Evolutionary conservation across 2,113 vertebrate species (phyloP).

Genomic region (Alethe castanea): DNA sequence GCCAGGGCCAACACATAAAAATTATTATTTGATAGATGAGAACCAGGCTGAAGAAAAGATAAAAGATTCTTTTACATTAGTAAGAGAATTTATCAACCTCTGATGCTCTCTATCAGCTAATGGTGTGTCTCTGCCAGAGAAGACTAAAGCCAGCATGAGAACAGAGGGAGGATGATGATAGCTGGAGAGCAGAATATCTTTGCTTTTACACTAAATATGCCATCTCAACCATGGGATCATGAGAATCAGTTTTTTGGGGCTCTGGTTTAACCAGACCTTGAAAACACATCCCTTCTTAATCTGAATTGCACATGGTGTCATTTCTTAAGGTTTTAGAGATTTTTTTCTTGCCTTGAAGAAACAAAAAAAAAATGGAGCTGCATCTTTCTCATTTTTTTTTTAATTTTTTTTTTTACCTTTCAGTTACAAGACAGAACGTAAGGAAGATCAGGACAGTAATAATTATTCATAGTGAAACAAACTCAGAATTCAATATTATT

Average conservation of each 20-base stretch:
- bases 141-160: background rate
- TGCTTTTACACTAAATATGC: background rate
- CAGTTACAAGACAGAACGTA: background rate
- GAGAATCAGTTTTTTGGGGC: background rate
- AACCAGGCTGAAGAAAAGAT: background rate
- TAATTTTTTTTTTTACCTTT: background rate
- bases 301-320: background rate
- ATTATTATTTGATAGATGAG: background rate
- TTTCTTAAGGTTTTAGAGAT: background rate
- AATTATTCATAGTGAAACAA: background rate
- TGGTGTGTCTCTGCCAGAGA: background rate
- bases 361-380: background rate
- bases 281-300: background rate
- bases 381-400: background rate
- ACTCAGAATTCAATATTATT: background rate
- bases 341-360: background rate
- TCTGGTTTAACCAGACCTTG: background rate
- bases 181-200: background rate
- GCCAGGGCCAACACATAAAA: background rate
- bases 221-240: background rate
- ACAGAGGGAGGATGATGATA: background rate
- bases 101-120: background rate
- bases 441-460: background rate
- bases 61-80: background rate
- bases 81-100: background rate